A percentile compares a stretch with the other conserved stretches of the same genome.
These are phyloP conservation scores for Nothura maculosa DNA, from an alignment of 2,797 vertebrate species.

Conservation along the genomic window DNA sequence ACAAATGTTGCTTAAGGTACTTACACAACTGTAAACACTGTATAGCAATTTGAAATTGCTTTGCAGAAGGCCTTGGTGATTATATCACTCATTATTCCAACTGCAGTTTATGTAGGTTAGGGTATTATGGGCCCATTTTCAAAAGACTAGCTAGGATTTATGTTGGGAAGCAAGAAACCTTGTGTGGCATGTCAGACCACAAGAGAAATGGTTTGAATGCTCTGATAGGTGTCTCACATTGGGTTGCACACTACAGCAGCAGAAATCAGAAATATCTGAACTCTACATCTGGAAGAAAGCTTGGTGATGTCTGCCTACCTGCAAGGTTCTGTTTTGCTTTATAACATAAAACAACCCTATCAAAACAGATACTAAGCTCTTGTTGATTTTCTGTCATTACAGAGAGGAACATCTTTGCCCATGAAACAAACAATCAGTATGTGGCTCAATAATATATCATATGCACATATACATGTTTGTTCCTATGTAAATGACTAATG, in stretches of 20 bases:
- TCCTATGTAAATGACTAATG: neutral
- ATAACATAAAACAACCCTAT: fast-evolving
- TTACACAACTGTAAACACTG: neutral
- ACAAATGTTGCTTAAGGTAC: neutral
- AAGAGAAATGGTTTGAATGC: fast-evolving
- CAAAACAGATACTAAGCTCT: neutral
- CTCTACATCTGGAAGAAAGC: neutral
- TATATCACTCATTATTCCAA: fast-evolving
- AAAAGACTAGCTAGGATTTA: neutral
- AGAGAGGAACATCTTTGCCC: neutral
- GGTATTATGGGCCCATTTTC: neutral
- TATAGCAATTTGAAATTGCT: neutral
- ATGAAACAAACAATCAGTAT: neutral
- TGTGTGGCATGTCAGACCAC: neutral
- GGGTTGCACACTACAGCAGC: neutral
- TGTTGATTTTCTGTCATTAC: neutral
- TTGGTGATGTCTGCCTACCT: fast-evolving
- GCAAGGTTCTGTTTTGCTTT: neutral
- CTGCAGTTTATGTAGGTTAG: neutral
- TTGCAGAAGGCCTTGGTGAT: neutral
- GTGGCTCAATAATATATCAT: neutral
- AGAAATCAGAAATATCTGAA: neutral
- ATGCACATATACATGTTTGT: neutral
- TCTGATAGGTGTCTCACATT: neutral
- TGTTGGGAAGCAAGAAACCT: neutral